Evolutionary conservation across 92 coral and sea anemone species (phyloP), one percentile per base, ranked within the genome.

Genomic region (Epizoanthus illoricatus): DNA sequence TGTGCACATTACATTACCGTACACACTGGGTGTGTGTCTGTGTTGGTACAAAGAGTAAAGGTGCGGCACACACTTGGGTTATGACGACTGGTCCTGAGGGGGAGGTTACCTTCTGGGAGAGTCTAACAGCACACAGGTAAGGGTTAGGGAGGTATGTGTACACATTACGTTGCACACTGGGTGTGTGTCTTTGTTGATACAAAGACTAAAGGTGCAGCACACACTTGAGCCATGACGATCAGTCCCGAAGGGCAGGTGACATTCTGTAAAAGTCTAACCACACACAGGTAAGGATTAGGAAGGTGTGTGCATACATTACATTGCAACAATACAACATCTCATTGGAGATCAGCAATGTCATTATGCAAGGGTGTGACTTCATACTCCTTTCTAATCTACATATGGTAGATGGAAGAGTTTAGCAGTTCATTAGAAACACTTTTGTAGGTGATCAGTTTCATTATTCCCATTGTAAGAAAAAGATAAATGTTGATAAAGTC

Each of bases 11-110:
- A 39, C 20, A 12, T 21, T 41, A 2, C 6, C 11, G 3, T 76
- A 3, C 20, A 76, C 16, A 18, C 15, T 76, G 45, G 24, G 98
- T 98, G 33, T 93, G 79, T 72, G 94, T 96, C 42, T 93, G 98
- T 86, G 93, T 93, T 24, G 98, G 99, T 65, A 96, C 99, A 57
- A 96, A 96, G 85, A 90, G 86, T 21, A 96, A 96, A 85, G 99
- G 99, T 24, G 96, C 91, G 1, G 94, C 98, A 2, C 93, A 96
- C 63, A 91, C 98, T 12, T 45, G n/a, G 33, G 54, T 45, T 24
- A 39, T 28, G 28, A 15, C 36, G 69, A 39, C 60, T 23, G 18
- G 16, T 73, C 98, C 96, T 8, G 64, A 33, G 43, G 67, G 17
- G 10, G 5, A 20, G 9, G 9, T 62, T 10, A 62, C 36, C 2